These are phyloP conservation scores for Danio aesculapii DNA, from an alignment of 2,797 vertebrate genomes.

Conservation along the genomic window DNA sequence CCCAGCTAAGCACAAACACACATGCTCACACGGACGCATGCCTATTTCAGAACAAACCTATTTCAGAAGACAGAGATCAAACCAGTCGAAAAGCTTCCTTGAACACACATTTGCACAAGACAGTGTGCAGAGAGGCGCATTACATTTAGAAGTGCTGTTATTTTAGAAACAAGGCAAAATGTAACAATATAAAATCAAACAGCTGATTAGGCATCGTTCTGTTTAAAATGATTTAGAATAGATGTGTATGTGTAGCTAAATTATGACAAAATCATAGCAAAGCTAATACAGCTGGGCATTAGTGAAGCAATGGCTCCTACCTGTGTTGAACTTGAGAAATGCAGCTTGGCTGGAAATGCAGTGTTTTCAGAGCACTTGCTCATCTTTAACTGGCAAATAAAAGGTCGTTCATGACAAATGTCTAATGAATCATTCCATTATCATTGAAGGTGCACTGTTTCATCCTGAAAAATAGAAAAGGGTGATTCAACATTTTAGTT, in stretches of 20 bases:
- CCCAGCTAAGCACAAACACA: background rate
- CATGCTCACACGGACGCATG: background rate
- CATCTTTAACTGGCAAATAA: background rate
- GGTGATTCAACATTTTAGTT: too few species aligned
- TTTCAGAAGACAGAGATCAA: background rate
- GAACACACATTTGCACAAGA: background rate
- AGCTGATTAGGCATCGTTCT: background rate
- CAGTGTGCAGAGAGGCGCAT: background rate
- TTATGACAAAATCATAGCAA: background rate
- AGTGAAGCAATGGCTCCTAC: conserved; percentile 28
- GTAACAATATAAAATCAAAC: background rate
- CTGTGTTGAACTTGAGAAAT: conserved; percentile 35
- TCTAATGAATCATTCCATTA: background rate
- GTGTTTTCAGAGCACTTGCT: background rate
- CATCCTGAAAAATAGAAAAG: background rate
- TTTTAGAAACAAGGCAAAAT: background rate
- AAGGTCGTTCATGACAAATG: background rate
- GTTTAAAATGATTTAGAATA: conserved; percentile 1
- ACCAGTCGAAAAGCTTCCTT: background rate
- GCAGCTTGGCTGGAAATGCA: background rate
- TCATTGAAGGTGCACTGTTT: background rate
- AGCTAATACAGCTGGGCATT: background rate
- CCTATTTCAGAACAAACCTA: conserved; percentile 6
- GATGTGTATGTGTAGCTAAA: background rate
- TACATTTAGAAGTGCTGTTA: background rate